Conservation (phyloP, 1,140 invertebrate species). For the Contarinia nasturtii region DNA sequence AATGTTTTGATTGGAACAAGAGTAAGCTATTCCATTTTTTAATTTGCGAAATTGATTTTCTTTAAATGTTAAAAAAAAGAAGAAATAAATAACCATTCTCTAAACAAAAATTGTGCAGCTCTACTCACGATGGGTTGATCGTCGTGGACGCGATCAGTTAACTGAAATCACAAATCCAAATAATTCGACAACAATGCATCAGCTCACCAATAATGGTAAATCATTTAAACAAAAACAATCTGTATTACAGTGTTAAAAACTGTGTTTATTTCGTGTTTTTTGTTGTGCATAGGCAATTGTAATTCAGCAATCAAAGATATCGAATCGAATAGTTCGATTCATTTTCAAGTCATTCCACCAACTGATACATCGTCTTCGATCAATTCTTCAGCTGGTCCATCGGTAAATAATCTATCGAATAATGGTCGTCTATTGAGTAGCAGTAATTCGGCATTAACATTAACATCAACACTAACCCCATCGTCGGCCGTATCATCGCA, state of each 20-base stretch:
- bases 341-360: constrained; percentile 23
- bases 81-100: neutral
- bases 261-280: too few species aligned
- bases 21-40: too few species aligned
- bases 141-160: constrained; percentile 9
- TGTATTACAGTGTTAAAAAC: too few species aligned
- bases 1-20: constrained; percentile 21
- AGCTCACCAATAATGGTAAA: constrained; percentile 6
- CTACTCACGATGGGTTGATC: constrained; percentile 21
- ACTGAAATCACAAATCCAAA: constrained; percentile 3
- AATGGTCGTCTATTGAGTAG: neutral
- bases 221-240: constrained; percentile 14
- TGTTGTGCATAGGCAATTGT: neutral
- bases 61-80: too few species aligned
- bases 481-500: constrained; percentile 11
- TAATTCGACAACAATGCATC: constrained; percentile 7
- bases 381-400: neutral
- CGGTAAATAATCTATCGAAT: too few species aligned
- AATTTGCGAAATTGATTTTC: too few species aligned
- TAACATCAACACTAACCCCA: constrained; percentile 6
- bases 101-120: too few species aligned
- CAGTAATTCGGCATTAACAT: neutral
- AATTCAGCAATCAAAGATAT: constrained; percentile 10
- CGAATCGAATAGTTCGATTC: constrained; percentile 18
- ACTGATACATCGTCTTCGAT: neutral